These are phyloP conservation scores for Calephelis virginiensis DNA, from an alignment of 1,140 invertebrate genomes.

Conservation along the genomic window DNA sequence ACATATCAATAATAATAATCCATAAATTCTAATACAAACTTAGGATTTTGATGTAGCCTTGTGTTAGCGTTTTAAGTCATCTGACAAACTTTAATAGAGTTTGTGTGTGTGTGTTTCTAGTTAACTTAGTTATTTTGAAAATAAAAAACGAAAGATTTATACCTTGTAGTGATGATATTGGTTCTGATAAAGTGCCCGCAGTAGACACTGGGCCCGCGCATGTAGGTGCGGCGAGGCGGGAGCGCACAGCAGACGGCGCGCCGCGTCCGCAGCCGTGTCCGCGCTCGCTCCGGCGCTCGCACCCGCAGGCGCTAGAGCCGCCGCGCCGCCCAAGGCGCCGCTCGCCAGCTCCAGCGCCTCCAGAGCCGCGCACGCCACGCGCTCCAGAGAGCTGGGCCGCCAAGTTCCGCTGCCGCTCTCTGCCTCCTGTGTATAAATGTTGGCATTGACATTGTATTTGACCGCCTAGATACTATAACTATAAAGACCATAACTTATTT, in stretches of 20 bases:
- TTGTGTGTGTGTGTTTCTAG: no score
- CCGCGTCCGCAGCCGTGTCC: slow-evolving; percentile 62
- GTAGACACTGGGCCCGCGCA: slow-evolving; percentile 86
- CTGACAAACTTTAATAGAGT: no score
- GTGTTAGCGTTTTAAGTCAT: no score
- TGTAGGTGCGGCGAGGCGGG: slow-evolving; percentile 90
- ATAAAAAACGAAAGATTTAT: not conserved
- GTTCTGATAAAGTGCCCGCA: slow-evolving; percentile 89
- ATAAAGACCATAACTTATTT: not conserved
- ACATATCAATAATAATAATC: no score
- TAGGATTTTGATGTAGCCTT: no score
- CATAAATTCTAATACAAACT: no score
- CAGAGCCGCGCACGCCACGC: slow-evolving; percentile 66
- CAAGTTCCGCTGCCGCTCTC: slow-evolving; percentile 48
- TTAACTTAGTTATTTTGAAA: not conserved
- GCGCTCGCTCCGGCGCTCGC: slow-evolving; percentile 40
- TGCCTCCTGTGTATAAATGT: slow-evolving; percentile 37
- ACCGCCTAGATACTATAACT: not conserved
- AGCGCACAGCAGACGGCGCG: slow-evolving; percentile 88
- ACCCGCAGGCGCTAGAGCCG: slow-evolving; percentile 28
- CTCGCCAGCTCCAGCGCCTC: slow-evolving; percentile 61
- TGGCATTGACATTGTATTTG: not conserved
- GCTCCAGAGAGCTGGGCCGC: slow-evolving; percentile 67
- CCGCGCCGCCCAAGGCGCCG: slow-evolving; percentile 39
- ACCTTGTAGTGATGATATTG: slow-evolving; percentile 93